Conservation (phyloP, 2,888 invertebrate species). For the Anodontia alba region DNA sequence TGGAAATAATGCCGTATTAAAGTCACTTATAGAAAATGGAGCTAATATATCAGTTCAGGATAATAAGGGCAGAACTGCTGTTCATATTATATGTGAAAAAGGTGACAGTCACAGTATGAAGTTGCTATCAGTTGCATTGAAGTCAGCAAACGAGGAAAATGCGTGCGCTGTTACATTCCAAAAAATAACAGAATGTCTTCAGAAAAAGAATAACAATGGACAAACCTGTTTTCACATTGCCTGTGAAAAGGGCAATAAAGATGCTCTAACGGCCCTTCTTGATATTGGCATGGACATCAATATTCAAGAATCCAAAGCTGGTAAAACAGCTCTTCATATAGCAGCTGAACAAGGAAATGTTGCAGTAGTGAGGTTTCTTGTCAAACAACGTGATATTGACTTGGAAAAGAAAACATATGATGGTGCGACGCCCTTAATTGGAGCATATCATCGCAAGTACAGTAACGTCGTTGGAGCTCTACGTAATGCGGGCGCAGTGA, state of each 20-base stretch:
- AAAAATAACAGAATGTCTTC: not conserved
- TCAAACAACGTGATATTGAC: not conserved
- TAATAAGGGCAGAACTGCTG: not conserved
- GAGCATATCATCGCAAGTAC: not conserved
- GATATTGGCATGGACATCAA: not conserved
- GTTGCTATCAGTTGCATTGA: not conserved
- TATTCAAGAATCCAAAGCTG: not conserved
- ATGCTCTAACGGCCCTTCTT: not conserved
- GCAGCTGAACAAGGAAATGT: not conserved
- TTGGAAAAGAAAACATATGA: not conserved
- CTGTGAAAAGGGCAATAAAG: not conserved
- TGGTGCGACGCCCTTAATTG: not conserved
- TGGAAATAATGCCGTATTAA: not conserved
- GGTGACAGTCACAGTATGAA: not conserved
- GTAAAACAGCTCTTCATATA: not conserved
- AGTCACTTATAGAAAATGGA: not conserved
- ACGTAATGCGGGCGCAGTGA: not conserved
- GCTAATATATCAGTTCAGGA: not conserved
- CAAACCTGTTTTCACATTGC: too few species aligned
- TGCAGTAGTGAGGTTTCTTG: not conserved
- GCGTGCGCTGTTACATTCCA: not conserved
- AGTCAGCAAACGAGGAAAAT: not conserved
- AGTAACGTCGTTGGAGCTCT: not conserved
- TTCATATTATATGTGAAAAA: not conserved
- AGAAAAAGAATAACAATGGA: not conserved